Conservation (phyloP, 37 sponge, comb jelly and placozoan species). For the Axinella damicornis region DNA sequence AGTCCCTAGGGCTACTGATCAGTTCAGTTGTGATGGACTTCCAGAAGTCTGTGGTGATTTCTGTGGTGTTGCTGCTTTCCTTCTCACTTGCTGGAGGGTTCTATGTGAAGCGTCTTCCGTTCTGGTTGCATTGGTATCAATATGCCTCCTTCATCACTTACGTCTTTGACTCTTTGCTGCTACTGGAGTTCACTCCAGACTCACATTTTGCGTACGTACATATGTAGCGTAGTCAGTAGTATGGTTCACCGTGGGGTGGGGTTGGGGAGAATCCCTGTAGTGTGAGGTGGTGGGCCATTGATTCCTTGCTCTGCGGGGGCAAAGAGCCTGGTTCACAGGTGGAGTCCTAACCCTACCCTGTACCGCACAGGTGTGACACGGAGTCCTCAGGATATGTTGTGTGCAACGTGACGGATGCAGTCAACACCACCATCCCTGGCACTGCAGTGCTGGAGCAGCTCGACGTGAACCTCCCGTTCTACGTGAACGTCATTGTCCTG, state of each 20-base stretch:
- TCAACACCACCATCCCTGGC: slow-evolving; percentile 24
- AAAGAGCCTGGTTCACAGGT: too few relatives aligned
- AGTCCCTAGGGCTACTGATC: slow-evolving; percentile 63
- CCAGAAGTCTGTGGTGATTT: slow-evolving; percentile 18
- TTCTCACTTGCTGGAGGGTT: slow-evolving; percentile 81
- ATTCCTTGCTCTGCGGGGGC: too few relatives aligned
- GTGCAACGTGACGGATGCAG: background rate
- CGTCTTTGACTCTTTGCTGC: slow-evolving; percentile 51
- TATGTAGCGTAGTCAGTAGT: too few relatives aligned
- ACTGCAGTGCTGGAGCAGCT: slow-evolving; percentile 1
- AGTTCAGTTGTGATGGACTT: slow-evolving; percentile 58
- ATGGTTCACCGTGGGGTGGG: too few relatives aligned
- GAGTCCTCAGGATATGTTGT: background rate
- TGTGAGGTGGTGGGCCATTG: too few relatives aligned
- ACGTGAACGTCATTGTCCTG: slow-evolving; percentile 6
- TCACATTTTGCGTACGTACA: slow-evolving; percentile 40
- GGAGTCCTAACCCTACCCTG: too few relatives aligned
- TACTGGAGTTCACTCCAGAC: slow-evolving; percentile 48
- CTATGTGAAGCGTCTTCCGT: slow-evolving; percentile 61
- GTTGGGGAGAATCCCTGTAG: too few relatives aligned
- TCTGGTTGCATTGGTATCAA: slow-evolving; percentile 63
- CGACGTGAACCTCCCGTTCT: slow-evolving; percentile 7
- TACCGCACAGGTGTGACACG: background rate
- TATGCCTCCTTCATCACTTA: slow-evolving; percentile 73
- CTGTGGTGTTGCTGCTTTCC: slow-evolving; percentile 52